phyloP scores from a whole-genome alignment of 2,888 invertebrate species.

The Drosophila niveifrons region DNA sequence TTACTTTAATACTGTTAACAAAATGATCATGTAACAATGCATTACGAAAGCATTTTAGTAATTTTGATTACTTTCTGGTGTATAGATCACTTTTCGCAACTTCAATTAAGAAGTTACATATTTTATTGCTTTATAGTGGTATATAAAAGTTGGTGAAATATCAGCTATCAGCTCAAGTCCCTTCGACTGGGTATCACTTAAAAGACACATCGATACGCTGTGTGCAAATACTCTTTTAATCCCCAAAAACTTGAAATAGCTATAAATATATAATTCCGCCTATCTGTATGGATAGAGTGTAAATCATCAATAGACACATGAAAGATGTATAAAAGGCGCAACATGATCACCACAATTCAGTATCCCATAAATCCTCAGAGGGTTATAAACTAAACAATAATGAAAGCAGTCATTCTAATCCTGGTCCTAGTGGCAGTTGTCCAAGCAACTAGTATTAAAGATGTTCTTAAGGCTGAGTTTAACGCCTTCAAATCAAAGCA shows the following conservation, averaged over 20 bases:
- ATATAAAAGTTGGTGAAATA: too few species aligned
- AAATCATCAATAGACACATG: neutral
- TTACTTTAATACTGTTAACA: constrained; percentile 88
- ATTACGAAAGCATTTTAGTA: too few species aligned
- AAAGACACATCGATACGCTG: too few species aligned
- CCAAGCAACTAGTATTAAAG: constrained; percentile 1
- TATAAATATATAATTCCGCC: neutral
- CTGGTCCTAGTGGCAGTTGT: constrained; percentile 6
- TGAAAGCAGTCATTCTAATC: constrained; percentile 15
- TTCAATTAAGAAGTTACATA: constrained; percentile 90
- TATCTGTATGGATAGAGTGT: neutral
- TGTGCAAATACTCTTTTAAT: neutral
- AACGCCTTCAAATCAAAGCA: constrained; percentile 86
- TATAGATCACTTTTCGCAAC: too few species aligned
- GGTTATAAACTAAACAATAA: neutral
- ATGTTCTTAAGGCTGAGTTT: constrained; percentile 24
- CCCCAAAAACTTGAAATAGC: neutral
- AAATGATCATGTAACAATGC: too few species aligned
- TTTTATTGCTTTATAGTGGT: constrained; percentile 91
- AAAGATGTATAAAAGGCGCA: neutral
- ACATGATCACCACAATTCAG: neutral
- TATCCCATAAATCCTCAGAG: neutral
- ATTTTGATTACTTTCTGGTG: too few species aligned
- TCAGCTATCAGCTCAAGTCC: too few species aligned
- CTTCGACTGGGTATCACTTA: too few species aligned